Evolutionary conservation across 2,797 vertebrate species (phyloP), one percentile per base, ranked within the genome.

Genomic region (Sarcophilus harrisii): DNA sequence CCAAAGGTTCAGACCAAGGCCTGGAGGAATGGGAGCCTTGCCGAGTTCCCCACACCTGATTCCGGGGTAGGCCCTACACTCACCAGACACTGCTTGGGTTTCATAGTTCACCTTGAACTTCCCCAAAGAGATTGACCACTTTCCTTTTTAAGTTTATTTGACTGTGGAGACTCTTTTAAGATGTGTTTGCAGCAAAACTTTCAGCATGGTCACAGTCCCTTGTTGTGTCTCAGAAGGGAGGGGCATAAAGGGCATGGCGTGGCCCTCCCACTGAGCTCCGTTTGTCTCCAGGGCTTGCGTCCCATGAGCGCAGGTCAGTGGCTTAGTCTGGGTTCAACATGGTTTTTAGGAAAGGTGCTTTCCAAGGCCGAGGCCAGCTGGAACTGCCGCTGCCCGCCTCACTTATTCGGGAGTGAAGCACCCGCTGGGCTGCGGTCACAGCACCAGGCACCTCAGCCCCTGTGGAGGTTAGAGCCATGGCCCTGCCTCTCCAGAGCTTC

Each of bases 181-280:
- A 45, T 45, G 73, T 27, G 18, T 27, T 38, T 73, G 66, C n/a
- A 73, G n/a, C 16, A 73, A 73, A 38, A 8, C 66, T 38, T 38
- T 24, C 30, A 81, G 2, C 16, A 9, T 38, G 16, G 66, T 73
- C 16, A 21, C 66, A 18, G n/a, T 73, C 18, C 38, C 21, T 27
- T 11, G 8, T 11, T 9, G 73, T 1, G 21, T 38, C 38, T 81
- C 1, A 1, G 38, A 24, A 81, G n/a, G 32, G n/a, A 45, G 38
- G 21, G 4, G 9, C 3, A 0, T 1, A 24, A 24, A 18, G 21
- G 38, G n/a, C 0, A 1, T 45, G 38, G 5, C 38, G 24, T 45
- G 18, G 18, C 73, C 45, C 1, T 24, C 73, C 73, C 38, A 24
- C 32, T 2, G 2, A 81, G 38, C 21, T 38, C n/a, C 38, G 1